These are phyloP conservation scores for Phaethon lepturus DNA, from an alignment of 2,113 vertebrate genomes.

Conservation along the genomic window DNA sequence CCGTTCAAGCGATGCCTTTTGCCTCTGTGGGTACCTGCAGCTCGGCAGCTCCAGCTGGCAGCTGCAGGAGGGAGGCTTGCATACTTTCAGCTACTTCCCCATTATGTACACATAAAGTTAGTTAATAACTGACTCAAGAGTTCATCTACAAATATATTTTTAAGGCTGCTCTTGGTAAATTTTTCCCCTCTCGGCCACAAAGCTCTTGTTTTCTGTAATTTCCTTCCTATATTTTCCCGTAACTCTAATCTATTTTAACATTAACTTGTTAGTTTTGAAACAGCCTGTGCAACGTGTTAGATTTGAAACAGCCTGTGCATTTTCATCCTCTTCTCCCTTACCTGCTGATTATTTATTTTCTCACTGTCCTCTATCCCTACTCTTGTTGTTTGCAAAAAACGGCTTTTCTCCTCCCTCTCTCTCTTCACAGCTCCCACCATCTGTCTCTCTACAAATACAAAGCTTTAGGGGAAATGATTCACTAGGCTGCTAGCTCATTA, in stretches of 20 bases:
- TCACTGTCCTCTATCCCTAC: background rate
- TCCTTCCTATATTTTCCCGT: background rate
- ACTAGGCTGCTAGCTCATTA: slow-evolving; percentile 59
- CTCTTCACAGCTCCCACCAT: slow-evolving; percentile 63
- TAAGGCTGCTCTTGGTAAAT: background rate
- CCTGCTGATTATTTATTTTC: slow-evolving; percentile 10
- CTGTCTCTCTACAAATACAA: slow-evolving; percentile 66
- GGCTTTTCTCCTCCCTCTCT: slow-evolving; percentile 31
- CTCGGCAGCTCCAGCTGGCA: too few relatives aligned
- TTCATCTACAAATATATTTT: background rate
- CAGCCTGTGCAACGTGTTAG: background rate
- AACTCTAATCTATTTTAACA: background rate
- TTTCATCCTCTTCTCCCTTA: background rate
- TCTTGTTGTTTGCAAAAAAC: background rate
- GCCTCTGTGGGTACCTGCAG: background rate
- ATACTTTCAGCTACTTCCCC: background rate
- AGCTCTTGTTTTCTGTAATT: background rate
- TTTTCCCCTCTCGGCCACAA: background rate
- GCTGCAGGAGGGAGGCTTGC: background rate
- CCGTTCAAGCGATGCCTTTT: background rate
- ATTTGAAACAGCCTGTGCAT: background rate
- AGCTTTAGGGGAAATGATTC: slow-evolving; percentile 67
- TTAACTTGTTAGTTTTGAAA: background rate
- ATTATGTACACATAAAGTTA: background rate
- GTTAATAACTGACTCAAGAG: slow-evolving; percentile 18